Conservation (phyloP, 2,113 vertebrate species). For the Cnemophilus loriae region DNA sequence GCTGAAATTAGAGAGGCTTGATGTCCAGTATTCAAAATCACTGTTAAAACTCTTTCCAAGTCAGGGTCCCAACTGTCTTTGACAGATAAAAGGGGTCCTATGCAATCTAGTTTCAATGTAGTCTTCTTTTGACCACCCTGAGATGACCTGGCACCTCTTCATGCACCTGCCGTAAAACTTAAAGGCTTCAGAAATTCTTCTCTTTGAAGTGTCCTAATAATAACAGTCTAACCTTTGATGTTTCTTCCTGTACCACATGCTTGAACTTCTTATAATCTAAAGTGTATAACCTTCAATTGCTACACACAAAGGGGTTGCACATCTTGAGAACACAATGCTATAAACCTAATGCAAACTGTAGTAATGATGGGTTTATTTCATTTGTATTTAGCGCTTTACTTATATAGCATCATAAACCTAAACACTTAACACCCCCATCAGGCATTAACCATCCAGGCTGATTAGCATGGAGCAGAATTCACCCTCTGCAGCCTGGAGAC, state of each 20-base stretch:
- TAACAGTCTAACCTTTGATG: constrained; percentile 89
- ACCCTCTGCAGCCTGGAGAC: not conserved
- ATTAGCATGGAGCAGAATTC: constrained; percentile 6
- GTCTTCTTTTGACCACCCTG: constrained; percentile 80
- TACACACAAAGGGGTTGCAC: constrained; percentile 12
- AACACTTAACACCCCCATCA: not conserved
- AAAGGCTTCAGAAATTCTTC: constrained; percentile 82
- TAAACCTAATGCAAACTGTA: constrained; percentile 38
- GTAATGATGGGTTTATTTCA: constrained; percentile 41
- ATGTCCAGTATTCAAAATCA: constrained; percentile 87
- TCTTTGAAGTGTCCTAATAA: constrained; percentile 97
- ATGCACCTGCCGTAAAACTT: constrained; percentile 97
- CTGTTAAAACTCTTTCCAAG: constrained; percentile 76
- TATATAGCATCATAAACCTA: constrained; percentile 6
- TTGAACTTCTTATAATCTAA: constrained; percentile 82
- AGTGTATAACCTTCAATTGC: constrained; percentile 70
- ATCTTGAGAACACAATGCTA: constrained; percentile 39
- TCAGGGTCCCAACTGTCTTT: constrained; percentile 74
- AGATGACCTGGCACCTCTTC: constrained; percentile 88
- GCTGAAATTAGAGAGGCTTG: constrained; percentile 98
- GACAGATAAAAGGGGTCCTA: constrained; percentile 79
- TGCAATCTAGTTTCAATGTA: constrained; percentile 72
- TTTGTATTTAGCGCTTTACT: constrained; percentile 12
- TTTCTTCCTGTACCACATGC: constrained; percentile 85
- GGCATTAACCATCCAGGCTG: constrained; percentile 2